Percentiles rank a stretch among this genome's conserved stretches.
phyloP scores from a whole-genome alignment of 2,797 vertebrate genomes.

The Hydrolagus colliei region DNA sequence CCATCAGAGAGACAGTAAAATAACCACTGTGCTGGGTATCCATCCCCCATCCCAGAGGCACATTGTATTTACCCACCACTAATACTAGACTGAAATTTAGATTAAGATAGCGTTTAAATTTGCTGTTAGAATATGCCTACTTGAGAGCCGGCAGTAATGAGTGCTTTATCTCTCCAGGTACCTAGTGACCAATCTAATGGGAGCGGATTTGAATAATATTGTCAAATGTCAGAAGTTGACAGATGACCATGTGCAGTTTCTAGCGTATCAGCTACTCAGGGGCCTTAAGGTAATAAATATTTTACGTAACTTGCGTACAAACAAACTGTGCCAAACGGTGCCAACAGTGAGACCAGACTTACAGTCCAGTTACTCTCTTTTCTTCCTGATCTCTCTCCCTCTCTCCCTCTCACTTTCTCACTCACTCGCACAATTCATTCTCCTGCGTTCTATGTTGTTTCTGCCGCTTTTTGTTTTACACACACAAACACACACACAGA shows the following conservation, averaged over 20 bases:
- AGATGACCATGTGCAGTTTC: slow-evolving; percentile 92
- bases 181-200: slow-evolving; percentile 95
- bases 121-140: background rate
- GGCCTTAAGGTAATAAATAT: slow-evolving; percentile 73
- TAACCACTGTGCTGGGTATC: no score
- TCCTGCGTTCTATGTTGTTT: background rate
- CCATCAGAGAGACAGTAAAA: no score
- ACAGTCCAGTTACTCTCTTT: slow-evolving; percentile 26
- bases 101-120: background rate
- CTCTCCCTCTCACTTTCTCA: background rate
- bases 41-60: no score
- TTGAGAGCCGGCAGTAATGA: background rate
- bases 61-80: no score
- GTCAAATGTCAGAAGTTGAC: slow-evolving; percentile 94
- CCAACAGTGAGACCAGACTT: no score
- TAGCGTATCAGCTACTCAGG: slow-evolving; percentile 90
- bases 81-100: background rate
- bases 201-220: slow-evolving; percentile 93
- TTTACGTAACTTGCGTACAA: background rate
- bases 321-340: background rate
- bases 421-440: no score
- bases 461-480: no score
- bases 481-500: no score
- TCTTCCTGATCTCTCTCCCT: slow-evolving; percentile 23
- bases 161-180: slow-evolving; percentile 61